Percentiles rank a stretch among this genome's conserved stretches.
Evolutionary conservation across 2,113 vertebrate genomes (phyloP).

Genomic region (Thunnus thynnus): DNA sequence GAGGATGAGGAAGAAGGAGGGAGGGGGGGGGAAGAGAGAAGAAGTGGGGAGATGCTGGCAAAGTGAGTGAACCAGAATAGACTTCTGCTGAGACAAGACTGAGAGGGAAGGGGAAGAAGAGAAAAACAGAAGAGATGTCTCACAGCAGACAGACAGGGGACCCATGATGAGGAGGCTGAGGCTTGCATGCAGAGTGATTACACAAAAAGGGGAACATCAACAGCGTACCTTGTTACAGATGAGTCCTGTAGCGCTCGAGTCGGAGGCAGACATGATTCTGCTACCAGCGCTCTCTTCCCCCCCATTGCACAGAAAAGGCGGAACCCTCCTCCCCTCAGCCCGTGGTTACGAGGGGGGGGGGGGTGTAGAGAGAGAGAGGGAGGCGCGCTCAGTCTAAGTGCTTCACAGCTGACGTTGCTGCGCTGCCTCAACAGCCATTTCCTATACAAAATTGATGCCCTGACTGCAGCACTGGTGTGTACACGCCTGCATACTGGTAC

Average conservation of each 20-base stretch:
- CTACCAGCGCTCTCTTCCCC: conserved; percentile 73
- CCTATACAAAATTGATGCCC: conserved; percentile 84
- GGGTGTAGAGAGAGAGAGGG: conserved; percentile 48
- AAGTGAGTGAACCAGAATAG: conserved; percentile 69
- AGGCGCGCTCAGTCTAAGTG: conserved; percentile 74
- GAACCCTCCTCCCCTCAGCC: conserved; percentile 74
- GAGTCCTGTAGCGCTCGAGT: conserved; percentile 85
- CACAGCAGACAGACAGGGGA: conserved; percentile 43
- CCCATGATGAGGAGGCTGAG: conserved; percentile 31
- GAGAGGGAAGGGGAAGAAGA: conserved; percentile 25
- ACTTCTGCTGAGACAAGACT: conserved; percentile 60
- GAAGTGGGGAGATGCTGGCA: conserved; percentile 59
- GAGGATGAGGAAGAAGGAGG: conserved; percentile 42
- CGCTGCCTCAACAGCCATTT: conserved; percentile 77
- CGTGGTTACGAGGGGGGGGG: conserved; percentile 61
- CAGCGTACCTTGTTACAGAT: conserved; percentile 86
- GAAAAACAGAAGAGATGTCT: conserved; percentile 31
- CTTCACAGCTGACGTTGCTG: conserved; percentile 78
- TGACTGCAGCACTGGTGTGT: conserved; percentile 79
- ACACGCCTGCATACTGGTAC: conserved; percentile 60
- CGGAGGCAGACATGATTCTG: conserved; percentile 83
- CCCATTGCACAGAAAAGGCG: conserved; percentile 76
- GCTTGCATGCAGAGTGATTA: conserved; percentile 59
- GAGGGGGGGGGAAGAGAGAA: conserved; percentile 18
- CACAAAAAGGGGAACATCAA: conserved; percentile 52